phyloP scores from a whole-genome alignment of 2,113 vertebrate genomes.

The Mus musculus region GRCm39 chr3:141884501-141885000 shows the following conservation, averaged over 20 bases:
- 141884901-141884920: not conserved
- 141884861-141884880: slow-evolving; percentile 7
- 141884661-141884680: too few relatives aligned
- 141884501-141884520: slow-evolving; percentile 46
- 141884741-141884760: not conserved
- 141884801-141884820: not conserved
- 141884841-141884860: not conserved
- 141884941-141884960: not conserved
- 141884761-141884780: slow-evolving; percentile 7
- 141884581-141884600: not conserved
- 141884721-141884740: not conserved
- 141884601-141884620: not conserved
- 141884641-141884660: not conserved
- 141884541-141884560: not conserved
- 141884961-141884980: not conserved
- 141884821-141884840: slow-evolving; percentile 1
- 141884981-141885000: not conserved
- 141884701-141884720: not conserved
- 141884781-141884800: not conserved
- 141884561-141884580: not conserved
- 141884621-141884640: slow-evolving; percentile 12
- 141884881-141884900: not conserved
- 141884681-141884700: not conserved
- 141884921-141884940: slow-evolving; percentile 21
- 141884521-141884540: slow-evolving; percentile 8